phyloP scores from a whole-genome alignment of 2,888 invertebrate genomes.

The Phanerotoma sp. region DNA sequence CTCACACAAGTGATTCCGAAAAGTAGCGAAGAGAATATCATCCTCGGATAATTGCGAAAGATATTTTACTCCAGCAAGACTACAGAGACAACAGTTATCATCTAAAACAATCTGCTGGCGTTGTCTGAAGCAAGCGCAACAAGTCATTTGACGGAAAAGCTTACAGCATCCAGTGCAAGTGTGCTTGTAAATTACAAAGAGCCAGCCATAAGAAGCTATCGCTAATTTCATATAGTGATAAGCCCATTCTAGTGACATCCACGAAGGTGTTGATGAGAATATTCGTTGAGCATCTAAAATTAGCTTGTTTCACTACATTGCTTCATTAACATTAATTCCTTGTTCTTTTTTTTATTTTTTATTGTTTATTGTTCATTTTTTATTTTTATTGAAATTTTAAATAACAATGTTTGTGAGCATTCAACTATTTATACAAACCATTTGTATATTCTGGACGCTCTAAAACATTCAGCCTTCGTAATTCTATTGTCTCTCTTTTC shows the following conservation, averaged over 20 bases:
- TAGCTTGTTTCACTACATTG: too few species aligned
- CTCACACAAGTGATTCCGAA: slow-evolving; percentile 83
- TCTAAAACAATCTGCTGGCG: slow-evolving; percentile 69
- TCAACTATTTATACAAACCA: slow-evolving; percentile 53
- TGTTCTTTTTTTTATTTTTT: too few species aligned
- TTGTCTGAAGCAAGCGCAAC: slow-evolving; percentile 69
- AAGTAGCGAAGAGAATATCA: slow-evolving; percentile 83
- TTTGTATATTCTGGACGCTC: slow-evolving; percentile 69
- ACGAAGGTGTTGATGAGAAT: slow-evolving; percentile 62
- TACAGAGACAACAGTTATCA: slow-evolving; percentile 89
- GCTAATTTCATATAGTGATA: slow-evolving; percentile 78
- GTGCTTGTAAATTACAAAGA: slow-evolving; percentile 77
- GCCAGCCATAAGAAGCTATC: slow-evolving; percentile 86
- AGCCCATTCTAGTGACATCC: slow-evolving; percentile 81
- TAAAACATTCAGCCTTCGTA: slow-evolving; percentile 66
- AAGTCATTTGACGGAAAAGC: slow-evolving; percentile 68
- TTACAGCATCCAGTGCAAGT: slow-evolving; percentile 75
- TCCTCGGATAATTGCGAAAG: slow-evolving; percentile 73
- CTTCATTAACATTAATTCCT: too few species aligned
- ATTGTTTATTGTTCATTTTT: too few species aligned
- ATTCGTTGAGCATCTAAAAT: slow-evolving; percentile 24
- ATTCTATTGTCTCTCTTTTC: slow-evolving; percentile 72
- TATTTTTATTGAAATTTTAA: not conserved
- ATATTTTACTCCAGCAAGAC: slow-evolving; percentile 80
- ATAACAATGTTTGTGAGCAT: not conserved